Percentiles rank a stretch among this genome's conserved stretches.
Evolutionary conservation across 2,113 vertebrate genomes (phyloP).

Genomic region (Morphnarchus princeps): DNA sequence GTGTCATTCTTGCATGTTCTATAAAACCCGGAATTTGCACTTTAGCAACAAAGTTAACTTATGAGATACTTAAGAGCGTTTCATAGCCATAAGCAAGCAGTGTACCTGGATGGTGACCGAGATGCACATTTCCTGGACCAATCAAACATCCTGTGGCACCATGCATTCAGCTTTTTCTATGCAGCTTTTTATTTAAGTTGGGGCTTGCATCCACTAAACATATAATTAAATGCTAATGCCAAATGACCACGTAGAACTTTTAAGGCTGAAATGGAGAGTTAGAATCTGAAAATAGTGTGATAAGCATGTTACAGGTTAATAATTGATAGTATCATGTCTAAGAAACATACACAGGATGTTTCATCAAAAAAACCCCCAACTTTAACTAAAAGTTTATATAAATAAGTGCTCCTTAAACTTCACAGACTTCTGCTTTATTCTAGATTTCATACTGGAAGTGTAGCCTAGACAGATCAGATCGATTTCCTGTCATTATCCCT

Average conservation of each 20-base stretch:
- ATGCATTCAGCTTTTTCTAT: not conserved
- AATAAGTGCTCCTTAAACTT: not conserved
- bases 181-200: not conserved
- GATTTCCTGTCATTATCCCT: not conserved
- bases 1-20: not conserved
- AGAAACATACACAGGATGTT: not conserved
- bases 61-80: not conserved
- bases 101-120: fast-evolving
- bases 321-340: not conserved
- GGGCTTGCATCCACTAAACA: not conserved
- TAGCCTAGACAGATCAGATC: not conserved
- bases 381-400: not conserved
- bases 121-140: not conserved
- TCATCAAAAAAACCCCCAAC: not conserved
- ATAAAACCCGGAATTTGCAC: not conserved
- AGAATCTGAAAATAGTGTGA: not conserved
- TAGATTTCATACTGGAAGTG: not conserved
- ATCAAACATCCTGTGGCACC: not conserved
- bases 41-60: not conserved
- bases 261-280: not conserved
- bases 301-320: not conserved
- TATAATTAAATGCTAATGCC: not conserved
- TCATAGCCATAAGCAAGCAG: not conserved
- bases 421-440: not conserved
- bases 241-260: not conserved